These are phyloP conservation scores for Xestia ashworthii DNA, from an alignment of 2,888 invertebrate species.

Conservation along the genomic window DNA sequence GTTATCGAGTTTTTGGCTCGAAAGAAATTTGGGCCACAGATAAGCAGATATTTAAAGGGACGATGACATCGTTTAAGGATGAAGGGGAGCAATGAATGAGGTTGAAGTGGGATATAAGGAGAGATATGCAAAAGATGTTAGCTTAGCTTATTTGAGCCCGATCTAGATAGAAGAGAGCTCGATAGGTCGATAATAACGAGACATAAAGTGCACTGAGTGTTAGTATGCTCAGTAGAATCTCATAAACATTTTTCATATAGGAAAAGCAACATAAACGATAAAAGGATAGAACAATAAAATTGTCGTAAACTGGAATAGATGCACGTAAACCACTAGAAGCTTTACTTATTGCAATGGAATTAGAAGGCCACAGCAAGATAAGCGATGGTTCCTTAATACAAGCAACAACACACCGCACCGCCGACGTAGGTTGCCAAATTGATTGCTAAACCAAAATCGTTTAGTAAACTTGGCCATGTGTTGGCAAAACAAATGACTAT, in stretches of 20 bases:
- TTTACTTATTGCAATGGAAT: slow-evolving; percentile 53
- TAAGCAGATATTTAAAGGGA: slow-evolving; percentile 28
- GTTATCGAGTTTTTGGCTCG: slow-evolving; percentile 7
- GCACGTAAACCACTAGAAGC: slow-evolving; percentile 62
- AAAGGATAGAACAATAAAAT: slow-evolving; percentile 71
- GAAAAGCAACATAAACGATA: slow-evolving; percentile 65
- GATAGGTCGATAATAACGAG: slow-evolving; percentile 42
- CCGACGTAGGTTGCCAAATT: slow-evolving; percentile 50
- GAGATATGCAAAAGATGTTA: slow-evolving; percentile 25
- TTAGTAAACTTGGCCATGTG: slow-evolving; percentile 52
- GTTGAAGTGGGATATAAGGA: slow-evolving; percentile 13
- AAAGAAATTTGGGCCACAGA: slow-evolving; percentile 19
- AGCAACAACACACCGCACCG: slow-evolving; percentile 34
- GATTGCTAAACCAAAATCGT: slow-evolving; percentile 45
- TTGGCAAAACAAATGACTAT: slow-evolving; percentile 40
- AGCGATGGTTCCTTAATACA: slow-evolving; percentile 35
- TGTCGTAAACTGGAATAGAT: slow-evolving; percentile 71
- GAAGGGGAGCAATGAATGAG: slow-evolving; percentile 15
- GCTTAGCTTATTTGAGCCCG: slow-evolving; percentile 22
- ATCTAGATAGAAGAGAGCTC: slow-evolving; percentile 27
- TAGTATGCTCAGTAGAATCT: slow-evolving; percentile 44
- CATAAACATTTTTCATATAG: slow-evolving; percentile 56
- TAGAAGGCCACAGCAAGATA: slow-evolving; percentile 36
- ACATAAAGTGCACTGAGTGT: slow-evolving; percentile 37
- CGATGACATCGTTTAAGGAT: slow-evolving; percentile 27